Percentiles rank a stretch among this genome's conserved stretches.
These are phyloP conservation scores for Ceratotherium simum DNA, from an alignment of 2,113 vertebrate genomes.

Conservation along the genomic window DNA sequence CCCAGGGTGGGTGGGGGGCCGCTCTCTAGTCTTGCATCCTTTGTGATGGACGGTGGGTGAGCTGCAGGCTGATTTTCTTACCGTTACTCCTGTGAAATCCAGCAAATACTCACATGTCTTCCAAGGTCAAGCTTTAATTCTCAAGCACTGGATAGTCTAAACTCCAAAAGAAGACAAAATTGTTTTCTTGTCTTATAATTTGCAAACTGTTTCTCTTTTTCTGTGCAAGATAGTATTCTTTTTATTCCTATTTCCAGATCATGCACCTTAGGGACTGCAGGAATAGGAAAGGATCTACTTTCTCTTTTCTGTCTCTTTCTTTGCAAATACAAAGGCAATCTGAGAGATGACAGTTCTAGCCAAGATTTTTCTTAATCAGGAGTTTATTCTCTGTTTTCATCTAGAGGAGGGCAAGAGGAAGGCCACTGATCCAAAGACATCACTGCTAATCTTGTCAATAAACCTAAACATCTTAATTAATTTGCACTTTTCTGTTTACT, in stretches of 20 bases:
- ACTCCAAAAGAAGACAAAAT: not conserved
- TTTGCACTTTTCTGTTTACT: not conserved
- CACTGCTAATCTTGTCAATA: not conserved
- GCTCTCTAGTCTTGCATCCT: not conserved
- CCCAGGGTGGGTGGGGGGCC: not conserved
- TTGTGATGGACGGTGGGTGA: not conserved
- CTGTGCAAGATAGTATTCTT: not conserved
- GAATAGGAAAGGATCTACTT: not conserved
- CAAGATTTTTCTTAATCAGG: not conserved
- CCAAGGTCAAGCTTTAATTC: not conserved
- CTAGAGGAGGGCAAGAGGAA: not conserved
- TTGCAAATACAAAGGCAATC: not conserved
- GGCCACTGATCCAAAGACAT: not conserved
- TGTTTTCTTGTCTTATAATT: not conserved
- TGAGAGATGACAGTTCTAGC: not conserved
- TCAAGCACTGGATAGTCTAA: not conserved
- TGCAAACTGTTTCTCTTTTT: conserved; percentile 10
- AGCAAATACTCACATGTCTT: rapidly evolving
- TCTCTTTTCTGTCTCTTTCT: not conserved
- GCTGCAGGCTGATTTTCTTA: not conserved
- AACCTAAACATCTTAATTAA: not conserved
- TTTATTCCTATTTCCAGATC: not conserved
- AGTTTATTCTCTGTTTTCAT: not conserved
- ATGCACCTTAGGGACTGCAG: not conserved
- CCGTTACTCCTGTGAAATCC: not conserved